Base-by-base conservation (phyloP, 1,140 invertebrate genomes). In the Glomeris maerens region DNA sequence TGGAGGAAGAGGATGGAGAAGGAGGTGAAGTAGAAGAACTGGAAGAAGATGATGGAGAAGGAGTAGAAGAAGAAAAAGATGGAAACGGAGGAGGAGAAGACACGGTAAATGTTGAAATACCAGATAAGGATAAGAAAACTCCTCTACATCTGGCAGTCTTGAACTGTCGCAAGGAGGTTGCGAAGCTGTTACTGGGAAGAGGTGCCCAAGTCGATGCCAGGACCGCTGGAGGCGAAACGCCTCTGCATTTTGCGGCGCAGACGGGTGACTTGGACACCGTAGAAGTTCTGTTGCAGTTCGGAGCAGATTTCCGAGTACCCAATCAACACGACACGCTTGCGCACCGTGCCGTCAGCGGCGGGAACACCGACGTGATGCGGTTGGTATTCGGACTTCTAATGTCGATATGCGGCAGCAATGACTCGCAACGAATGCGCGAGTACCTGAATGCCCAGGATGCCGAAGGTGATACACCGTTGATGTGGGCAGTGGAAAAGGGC, bases 181-280 rank as follows among this genome's bases (percentile, higher is more conserved):
- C 17, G 17, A 36, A 36, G 17, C 17, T 82, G 21, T 64, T 91
- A 29, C 55, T 89, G 39, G 68, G 77, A 47, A 73, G 74, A 31
- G 79, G 79, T 2, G 83, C 82, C 0, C 74, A 82, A 57, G 69
- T 81, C 0, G 66, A 78, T 1, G 69, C 79, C 1, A 75, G 74
- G 64, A 86, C 81, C 2, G 74, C 78, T 48, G 77, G 80, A 58
- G 82, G 82, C 2, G 80, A 84, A 68, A 81, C 77, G 3, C 70
- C 77, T 1, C 25, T 62, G 13, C 57, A 62, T 52, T 26, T 55
- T 21, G 59, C 60, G 26, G 49, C 29, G 21, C 13, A 49, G 36
- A 41, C 28, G 1, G 50, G 51, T 20, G 7, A 49, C 27, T 2
- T 39, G 7, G 58, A 60, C 40, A 48, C 52, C 7, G 55, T 60